Evolutionary conservation across 1,140 invertebrate genomes (phyloP).

Genomic region (Apocrypta bakeri): DNA sequence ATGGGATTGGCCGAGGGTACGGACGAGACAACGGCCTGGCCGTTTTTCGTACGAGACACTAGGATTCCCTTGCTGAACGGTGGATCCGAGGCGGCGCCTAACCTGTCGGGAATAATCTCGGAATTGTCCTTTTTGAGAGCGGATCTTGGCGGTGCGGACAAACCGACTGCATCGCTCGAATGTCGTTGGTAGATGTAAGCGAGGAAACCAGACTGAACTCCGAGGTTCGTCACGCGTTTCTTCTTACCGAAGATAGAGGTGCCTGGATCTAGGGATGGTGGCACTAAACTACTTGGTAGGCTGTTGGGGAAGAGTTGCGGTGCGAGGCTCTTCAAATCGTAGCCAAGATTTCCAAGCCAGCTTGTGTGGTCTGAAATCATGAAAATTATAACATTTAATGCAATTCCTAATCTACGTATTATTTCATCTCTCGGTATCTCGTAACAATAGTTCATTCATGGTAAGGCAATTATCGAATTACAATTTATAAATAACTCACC

Average conservation of each 20-base stretch:
- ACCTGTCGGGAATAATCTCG: constrained; percentile 79
- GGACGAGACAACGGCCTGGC: constrained; percentile 88
- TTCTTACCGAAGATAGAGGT: constrained; percentile 77
- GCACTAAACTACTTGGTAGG: constrained; percentile 78
- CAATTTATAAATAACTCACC: constrained; percentile 72
- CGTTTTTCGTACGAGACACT: constrained; percentile 85
- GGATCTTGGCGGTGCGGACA: constrained; percentile 84
- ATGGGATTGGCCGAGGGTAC: constrained; percentile 91
- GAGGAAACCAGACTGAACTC: constrained; percentile 86
- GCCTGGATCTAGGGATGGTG: constrained; percentile 76
- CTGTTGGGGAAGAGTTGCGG: constrained; percentile 85
- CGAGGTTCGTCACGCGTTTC: constrained; percentile 72
- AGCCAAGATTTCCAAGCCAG: constrained; percentile 89
- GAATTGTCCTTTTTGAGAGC: constrained; percentile 83
- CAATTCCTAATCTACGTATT: no score
- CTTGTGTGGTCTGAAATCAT: constrained; percentile 83
- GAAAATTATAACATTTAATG: no score
- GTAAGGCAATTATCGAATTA: not conserved
- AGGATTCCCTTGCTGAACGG: constrained; percentile 94
- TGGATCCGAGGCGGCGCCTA: constrained; percentile 86
- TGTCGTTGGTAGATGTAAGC: constrained; percentile 84
- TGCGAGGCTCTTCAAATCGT: constrained; percentile 89
- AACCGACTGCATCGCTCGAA: constrained; percentile 82
- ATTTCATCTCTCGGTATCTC: no score
- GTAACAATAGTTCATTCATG: not conserved